Percentiles rank a stretch among this genome's conserved stretches.
These are phyloP conservation scores for Varecia variegata DNA, from an alignment of 2,797 vertebrate genomes.

Conservation along the genomic window DNA sequence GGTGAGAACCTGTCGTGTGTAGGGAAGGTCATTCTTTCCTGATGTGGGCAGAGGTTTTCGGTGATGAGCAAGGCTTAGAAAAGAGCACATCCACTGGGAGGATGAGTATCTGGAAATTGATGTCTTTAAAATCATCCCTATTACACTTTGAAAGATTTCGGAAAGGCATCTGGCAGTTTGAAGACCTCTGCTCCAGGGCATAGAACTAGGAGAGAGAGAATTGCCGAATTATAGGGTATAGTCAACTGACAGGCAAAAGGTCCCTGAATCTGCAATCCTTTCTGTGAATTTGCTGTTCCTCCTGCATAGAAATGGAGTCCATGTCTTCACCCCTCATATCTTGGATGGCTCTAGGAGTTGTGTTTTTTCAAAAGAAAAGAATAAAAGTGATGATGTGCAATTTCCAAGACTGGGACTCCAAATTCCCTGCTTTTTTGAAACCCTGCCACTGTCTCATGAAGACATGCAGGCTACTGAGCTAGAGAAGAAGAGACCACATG, in stretches of 20 bases:
- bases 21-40: fast-evolving
- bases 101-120: fast-evolving
- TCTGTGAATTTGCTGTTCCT: background rate
- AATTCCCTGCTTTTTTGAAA: background rate
- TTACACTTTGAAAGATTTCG: background rate
- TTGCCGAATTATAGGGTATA: background rate
- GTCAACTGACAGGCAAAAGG: background rate
- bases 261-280: background rate
- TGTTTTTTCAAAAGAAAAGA: background rate
- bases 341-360: background rate
- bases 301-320: background rate
- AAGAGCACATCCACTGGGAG: background rate
- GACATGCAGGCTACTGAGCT: background rate
- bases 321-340: background rate
- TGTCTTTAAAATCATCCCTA: no score
- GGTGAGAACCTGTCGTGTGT: fast-evolving
- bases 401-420: background rate
- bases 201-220: background rate
- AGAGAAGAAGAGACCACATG: background rate
- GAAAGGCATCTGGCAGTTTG: background rate
- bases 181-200: no score
- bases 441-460: background rate
- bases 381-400: background rate
- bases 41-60: no score
- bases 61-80: background rate